Evolutionary conservation across 2,888 invertebrate genomes (phyloP).

Genomic region (Microctonus brassicae): DNA sequence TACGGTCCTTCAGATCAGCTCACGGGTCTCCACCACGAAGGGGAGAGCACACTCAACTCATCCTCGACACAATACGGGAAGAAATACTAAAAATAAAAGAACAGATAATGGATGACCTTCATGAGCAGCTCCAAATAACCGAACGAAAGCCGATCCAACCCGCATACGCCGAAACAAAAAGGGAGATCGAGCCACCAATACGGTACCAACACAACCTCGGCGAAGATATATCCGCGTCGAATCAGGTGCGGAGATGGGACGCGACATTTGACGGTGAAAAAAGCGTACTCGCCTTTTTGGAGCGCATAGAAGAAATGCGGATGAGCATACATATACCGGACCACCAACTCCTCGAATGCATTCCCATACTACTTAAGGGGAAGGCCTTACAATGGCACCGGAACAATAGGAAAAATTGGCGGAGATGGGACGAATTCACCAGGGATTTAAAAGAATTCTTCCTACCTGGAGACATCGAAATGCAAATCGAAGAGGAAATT

Average conservation of each 20-base stretch:
- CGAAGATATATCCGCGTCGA: too few species aligned
- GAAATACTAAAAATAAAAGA: too few species aligned
- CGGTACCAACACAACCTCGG: too few species aligned
- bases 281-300: neutral
- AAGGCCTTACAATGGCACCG: neutral
- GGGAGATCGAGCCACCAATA: too few species aligned
- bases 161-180: too few species aligned
- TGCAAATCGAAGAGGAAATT: slow-evolving; percentile 16
- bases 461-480: neutral
- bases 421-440: neutral
- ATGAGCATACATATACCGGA: neutral
- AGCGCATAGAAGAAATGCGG: neutral
- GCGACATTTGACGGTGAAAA: neutral
- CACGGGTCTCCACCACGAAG: too few species aligned
- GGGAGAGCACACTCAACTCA: too few species aligned
- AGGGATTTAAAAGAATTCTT: neutral
- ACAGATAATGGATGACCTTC: too few species aligned
- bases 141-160: too few species aligned
- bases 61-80: too few species aligned
- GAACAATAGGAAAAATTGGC: neutral
- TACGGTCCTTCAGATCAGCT: too few species aligned
- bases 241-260: neutral
- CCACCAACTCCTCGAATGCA: neutral
- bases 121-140: too few species aligned
- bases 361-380: neutral